Percentiles rank a stretch among this genome's conserved stretches.
Evolutionary conservation across 2,888 invertebrate genomes (phyloP).

Genomic region (Leptarthrus brevirostris): DNA sequence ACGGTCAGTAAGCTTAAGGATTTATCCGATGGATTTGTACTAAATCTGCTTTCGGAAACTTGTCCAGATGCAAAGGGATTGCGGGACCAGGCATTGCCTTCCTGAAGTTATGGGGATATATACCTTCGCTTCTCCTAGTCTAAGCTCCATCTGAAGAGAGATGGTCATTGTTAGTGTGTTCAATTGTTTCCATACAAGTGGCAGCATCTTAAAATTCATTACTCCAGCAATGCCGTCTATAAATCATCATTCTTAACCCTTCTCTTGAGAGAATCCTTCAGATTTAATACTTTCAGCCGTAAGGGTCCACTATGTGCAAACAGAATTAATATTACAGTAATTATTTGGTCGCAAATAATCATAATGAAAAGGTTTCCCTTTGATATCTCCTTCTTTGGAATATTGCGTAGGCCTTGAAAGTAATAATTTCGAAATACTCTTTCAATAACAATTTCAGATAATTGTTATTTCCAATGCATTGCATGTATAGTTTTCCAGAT

Average conservation of each 20-base stretch:
- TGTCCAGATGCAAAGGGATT: conserved; percentile 51
- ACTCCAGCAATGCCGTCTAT: conserved; percentile 23
- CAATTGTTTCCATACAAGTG: conserved; percentile 43
- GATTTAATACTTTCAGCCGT: conserved; percentile 16
- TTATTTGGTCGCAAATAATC: neutral
- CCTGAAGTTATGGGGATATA: conserved; percentile 40
- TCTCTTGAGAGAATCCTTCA: conserved; percentile 7
- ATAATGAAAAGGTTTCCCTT: neutral
- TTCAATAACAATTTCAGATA: too few relatives aligned
- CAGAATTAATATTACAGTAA: neutral
- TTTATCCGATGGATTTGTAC: conserved; percentile 57
- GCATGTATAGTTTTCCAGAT: too few relatives aligned
- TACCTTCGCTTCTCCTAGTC: neutral
- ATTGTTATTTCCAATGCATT: too few relatives aligned
- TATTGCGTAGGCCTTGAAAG: too few relatives aligned
- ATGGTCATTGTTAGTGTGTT: conserved; percentile 42
- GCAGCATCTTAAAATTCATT: conserved; percentile 48
- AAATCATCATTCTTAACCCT: conserved; percentile 43
- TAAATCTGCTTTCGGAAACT: conserved; percentile 56
- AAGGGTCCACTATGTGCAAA: neutral
- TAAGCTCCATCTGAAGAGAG: conserved; percentile 26
- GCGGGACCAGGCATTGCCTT: conserved; percentile 37
- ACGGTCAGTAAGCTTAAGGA: conserved; percentile 56
- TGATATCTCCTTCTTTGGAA: too few relatives aligned
- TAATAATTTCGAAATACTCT: too few relatives aligned